Conservation (phyloP, 2,888 invertebrate genomes). For the Epinotia demarniana region DNA sequence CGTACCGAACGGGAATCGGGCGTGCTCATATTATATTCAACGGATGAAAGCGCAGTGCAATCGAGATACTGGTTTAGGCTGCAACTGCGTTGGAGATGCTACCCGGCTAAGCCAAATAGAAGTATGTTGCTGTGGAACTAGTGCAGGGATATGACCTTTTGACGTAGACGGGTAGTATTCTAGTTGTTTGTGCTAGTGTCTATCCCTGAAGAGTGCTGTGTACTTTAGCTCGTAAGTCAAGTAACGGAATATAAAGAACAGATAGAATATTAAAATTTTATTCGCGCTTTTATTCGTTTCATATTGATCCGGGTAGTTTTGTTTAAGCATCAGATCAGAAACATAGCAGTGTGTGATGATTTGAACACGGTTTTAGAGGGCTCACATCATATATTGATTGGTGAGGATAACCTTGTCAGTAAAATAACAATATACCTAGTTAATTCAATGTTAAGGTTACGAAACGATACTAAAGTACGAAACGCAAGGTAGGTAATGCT, state of each 20-base stretch:
- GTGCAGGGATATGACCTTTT: neutral
- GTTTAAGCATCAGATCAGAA: neutral
- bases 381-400: too few relatives aligned
- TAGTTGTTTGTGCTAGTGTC: conserved; percentile 7
- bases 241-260: conserved; percentile 16
- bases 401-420: too few relatives aligned
- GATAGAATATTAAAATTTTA: conserved; percentile 9
- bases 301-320: neutral
- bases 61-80: conserved; percentile 70
- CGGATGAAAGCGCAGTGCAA: conserved; percentile 77
- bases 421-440: too few relatives aligned
- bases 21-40: conserved; percentile 76
- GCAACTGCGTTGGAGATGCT: conserved; percentile 57
- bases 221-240: conserved; percentile 24
- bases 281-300: neutral
- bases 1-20: conserved; percentile 65
- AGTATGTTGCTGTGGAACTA: neutral
- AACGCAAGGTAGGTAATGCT: neutral
- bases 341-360: neutral
- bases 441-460: too few relatives aligned
- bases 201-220: conserved; percentile 30
- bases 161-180: neutral
- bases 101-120: neutral
- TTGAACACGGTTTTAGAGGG: too few relatives aligned
- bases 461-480: too few relatives aligned